phyloP scores from a whole-genome alignment of 2,888 invertebrate species.

The Terebella lapidaria region DNA sequence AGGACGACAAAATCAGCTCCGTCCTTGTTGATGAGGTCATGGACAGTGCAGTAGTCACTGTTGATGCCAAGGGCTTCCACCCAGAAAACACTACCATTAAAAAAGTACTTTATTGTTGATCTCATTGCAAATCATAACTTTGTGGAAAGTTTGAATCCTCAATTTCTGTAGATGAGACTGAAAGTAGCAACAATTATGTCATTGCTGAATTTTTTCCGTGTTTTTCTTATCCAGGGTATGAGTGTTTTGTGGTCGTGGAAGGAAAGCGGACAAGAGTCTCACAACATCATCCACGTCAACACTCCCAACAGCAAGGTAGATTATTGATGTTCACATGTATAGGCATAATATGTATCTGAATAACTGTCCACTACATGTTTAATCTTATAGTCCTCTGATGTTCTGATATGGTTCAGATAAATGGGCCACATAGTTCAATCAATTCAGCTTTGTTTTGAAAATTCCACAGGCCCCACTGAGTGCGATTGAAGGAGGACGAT shows the following conservation, averaged over 20 bases:
- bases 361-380: too few species aligned
- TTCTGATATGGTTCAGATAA: background rate
- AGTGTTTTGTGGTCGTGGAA: constrained; percentile 53
- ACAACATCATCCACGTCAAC: constrained; percentile 53
- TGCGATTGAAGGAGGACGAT: constrained; percentile 44
- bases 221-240: constrained; percentile 36
- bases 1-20: constrained; percentile 39
- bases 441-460: background rate
- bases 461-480: constrained; percentile 42
- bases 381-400: too few species aligned
- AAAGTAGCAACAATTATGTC: too few species aligned
- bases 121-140: background rate
- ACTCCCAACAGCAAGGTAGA: constrained; percentile 40
- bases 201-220: background rate
- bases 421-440: too few species aligned
- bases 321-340: too few species aligned
- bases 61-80: constrained; percentile 49
- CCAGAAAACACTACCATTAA: constrained; percentile 42
- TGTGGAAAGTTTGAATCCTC: background rate
- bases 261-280: constrained; percentile 37
- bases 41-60: constrained; percentile 43
- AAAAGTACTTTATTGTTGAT: constrained; percentile 30
- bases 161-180: too few species aligned
- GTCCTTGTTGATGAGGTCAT: constrained; percentile 47
- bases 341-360: too few species aligned